A percentile compares a stretch with the other conserved stretches of the same genome.
phyloP scores from a whole-genome alignment of 2,113 vertebrate species.

The Dermatemys mawii region DNA sequence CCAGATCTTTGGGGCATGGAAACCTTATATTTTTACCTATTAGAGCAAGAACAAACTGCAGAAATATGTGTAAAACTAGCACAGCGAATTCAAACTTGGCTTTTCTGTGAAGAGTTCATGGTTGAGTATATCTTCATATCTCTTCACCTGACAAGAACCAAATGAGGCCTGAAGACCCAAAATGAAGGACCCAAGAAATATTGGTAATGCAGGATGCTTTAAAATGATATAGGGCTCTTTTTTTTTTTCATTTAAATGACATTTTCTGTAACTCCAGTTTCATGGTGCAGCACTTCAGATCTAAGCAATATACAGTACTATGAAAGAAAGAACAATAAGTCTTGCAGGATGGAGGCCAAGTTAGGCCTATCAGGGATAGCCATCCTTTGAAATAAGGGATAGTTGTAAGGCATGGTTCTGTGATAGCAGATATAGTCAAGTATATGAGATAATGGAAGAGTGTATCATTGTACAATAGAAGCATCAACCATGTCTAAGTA shows the following conservation, averaged over 20 bases:
- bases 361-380: constrained; percentile 18
- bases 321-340: constrained; percentile 29
- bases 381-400: neutral
- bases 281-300: constrained; percentile 39
- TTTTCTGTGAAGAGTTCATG: neutral
- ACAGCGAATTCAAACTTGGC: rapidly evolving
- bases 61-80: neutral
- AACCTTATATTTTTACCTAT: neutral
- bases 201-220: neutral
- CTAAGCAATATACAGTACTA: constrained; percentile 56
- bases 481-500: neutral
- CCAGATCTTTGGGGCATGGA: neutral
- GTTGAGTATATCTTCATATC: neutral
- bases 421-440: neutral
- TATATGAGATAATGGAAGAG: neutral
- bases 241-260: constrained; percentile 66
- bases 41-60: neutral
- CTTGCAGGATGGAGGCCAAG: constrained; percentile 14
- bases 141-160: neutral
- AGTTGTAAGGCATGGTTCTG: neutral
- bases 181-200: neutral
- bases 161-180: neutral
- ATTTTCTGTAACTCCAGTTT: constrained; percentile 25
- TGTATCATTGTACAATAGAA: neutral
- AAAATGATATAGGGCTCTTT: constrained; percentile 26